phyloP scores from a whole-genome alignment of 2,888 invertebrate species.

The Axea sp. region DNA sequence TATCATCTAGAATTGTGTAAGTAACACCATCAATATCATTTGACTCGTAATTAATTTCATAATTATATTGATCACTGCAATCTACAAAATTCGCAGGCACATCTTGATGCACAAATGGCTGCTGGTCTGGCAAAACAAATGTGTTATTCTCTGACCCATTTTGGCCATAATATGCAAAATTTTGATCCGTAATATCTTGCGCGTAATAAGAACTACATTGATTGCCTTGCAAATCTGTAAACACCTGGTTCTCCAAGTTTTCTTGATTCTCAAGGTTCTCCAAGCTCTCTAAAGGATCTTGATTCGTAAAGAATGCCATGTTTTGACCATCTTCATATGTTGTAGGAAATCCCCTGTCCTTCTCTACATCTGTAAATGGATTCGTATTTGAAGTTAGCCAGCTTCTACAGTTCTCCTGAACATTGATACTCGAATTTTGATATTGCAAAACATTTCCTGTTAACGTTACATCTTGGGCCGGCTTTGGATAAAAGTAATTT shows the following conservation, averaged over 20 bases:
- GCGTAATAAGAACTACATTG: constrained; percentile 44
- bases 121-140: constrained; percentile 43
- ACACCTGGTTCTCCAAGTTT: too few species aligned
- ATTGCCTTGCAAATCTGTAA: constrained; percentile 33
- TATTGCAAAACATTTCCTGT: constrained; percentile 56
- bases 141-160: constrained; percentile 3
- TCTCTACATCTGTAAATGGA: neutral
- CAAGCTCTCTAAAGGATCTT: constrained; percentile 16
- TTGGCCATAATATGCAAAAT: constrained; percentile 17
- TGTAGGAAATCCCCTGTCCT: neutral
- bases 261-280: constrained; percentile 21
- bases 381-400: constrained; percentile 68
- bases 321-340: constrained; percentile 26
- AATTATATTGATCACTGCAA: constrained; percentile 35
- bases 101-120: constrained; percentile 16
- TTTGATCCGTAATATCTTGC: constrained; percentile 24
- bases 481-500: constrained; percentile 54
- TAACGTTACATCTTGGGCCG: constrained; percentile 55
- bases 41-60: constrained; percentile 34
- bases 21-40: constrained; percentile 32
- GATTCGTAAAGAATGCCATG: constrained; percentile 8
- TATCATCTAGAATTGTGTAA: constrained; percentile 48
- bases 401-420: constrained; percentile 69
- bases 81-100: constrained; percentile 28
- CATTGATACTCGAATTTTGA: constrained; percentile 41